Base-by-base conservation (phyloP, 2,797 vertebrate species). In the Brotula barbata region DNA sequence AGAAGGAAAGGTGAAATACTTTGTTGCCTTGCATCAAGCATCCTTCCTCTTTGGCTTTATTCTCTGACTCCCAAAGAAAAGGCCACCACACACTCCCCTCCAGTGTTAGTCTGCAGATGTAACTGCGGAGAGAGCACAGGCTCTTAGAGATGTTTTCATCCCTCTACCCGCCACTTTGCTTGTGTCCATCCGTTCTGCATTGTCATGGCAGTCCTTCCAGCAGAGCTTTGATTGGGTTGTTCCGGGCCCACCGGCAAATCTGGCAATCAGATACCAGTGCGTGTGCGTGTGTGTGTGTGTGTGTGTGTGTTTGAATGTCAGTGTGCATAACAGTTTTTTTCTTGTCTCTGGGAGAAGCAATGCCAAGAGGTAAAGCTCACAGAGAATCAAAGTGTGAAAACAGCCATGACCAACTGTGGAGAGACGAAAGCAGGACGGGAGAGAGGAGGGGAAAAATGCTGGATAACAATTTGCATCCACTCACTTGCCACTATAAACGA, bases 321-420 rank as follows among this genome's bases (percentile, higher is more conserved):
- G 43, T 59, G 55, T 71, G 59, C 70, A 71, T 75, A 71, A 72
- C 66, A 71, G 66, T 61, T 79, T 83, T 80, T 68, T 63, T 53
- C 34, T 78, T 75, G 61, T 83, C 59, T 68, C 63, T 59, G 48
- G 50, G 45, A 49, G 69, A 83, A 65, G 68, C 75, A 80, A 79
- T 73, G 73, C 46, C 68, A 80, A 69, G 63, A 77, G 75, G 79
- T 86, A 85, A 80, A 83, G 70, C 80, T 59, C 63, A 77, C 70
- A 77, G 80, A 81, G 83, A 87, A 86, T 88, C 77, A 70, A 80
- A 86, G 78, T 76, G 69, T 77, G 75, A 83, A 83, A 84, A 77
- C 82, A 85, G 75, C 75, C 72, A 71, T 81, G 83, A 82, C 68
- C 63, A 65, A 64, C 68, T 74, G 74, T 63, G 55, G 53, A 65